Evolutionary conservation across 2,797 vertebrate genomes (phyloP).

Genomic region (Typhlichthys eigenmanni): DNA sequence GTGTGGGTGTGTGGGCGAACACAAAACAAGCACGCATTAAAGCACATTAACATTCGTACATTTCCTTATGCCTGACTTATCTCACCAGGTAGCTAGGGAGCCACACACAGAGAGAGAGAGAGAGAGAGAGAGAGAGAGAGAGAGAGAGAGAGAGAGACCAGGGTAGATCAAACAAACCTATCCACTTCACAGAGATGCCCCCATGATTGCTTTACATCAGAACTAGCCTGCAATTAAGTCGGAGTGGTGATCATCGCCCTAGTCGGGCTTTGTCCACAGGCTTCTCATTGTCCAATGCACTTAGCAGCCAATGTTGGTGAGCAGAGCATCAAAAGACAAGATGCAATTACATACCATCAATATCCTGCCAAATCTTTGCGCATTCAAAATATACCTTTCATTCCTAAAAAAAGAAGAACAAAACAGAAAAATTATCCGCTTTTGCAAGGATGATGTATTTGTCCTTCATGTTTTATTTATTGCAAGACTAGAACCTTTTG

Average conservation of each 20-base stretch:
- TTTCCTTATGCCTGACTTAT: constrained; percentile 57
- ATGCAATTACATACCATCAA: constrained; percentile 58
- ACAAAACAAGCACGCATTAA: constrained; percentile 28
- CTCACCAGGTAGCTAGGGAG: constrained; percentile 61
- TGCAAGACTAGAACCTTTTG: too few relatives aligned
- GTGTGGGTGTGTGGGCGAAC: constrained; percentile 38
- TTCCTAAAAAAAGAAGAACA: too few relatives aligned
- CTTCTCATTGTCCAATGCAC: constrained; percentile 74
- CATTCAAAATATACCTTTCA: too few relatives aligned
- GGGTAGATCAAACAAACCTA: constrained; percentile 73
- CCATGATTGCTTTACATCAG: constrained; percentile 78
- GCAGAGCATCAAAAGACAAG: constrained; percentile 60
- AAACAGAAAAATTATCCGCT: too few relatives aligned
- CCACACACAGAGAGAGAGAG: constrained; percentile 13
- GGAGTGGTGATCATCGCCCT: constrained; percentile 70
- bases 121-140: neutral
- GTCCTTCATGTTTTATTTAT: too few relatives aligned
- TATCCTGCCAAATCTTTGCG: constrained; percentile 1
- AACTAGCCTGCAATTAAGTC: constrained; percentile 75
- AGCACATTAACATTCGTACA: constrained; percentile 32
- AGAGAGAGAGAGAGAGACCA: constrained; percentile 5
- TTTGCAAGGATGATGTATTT: too few relatives aligned
- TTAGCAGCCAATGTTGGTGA: constrained; percentile 66
- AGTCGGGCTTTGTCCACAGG: constrained; percentile 66
- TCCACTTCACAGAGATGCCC: constrained; percentile 75